Conservation (phyloP, 2,888 invertebrate genomes). For the Vesta saturnalis region DNA sequence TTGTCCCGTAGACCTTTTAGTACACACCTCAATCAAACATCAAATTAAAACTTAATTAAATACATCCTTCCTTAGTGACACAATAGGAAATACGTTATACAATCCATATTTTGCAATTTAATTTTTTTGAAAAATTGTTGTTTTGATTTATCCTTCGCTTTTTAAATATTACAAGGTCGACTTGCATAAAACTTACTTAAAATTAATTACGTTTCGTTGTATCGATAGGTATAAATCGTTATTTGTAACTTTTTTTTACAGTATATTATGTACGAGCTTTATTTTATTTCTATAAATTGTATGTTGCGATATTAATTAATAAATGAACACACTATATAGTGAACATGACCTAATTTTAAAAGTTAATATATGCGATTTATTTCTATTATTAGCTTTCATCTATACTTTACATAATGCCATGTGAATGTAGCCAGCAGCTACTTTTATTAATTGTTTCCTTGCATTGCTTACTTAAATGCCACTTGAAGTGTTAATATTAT, state of each 20-base stretch:
- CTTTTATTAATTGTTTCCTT: constrained; percentile 30
- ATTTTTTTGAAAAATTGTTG: too few species aligned
- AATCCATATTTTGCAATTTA: background rate
- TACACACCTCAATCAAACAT: too few species aligned
- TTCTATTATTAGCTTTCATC: constrained; percentile 35
- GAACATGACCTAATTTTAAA: constrained; percentile 47
- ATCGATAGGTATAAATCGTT: constrained; percentile 9
- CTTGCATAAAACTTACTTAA: constrained; percentile 23
- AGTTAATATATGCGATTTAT: constrained; percentile 44
- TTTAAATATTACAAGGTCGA: constrained; percentile 17
- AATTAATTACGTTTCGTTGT: constrained; percentile 13
- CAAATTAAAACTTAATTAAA: too few species aligned
- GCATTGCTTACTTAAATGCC: constrained; percentile 35
- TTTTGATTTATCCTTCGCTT: constrained; percentile 31
- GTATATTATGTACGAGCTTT: background rate
- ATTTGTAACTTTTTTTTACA: constrained; percentile 9
- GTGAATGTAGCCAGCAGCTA: constrained; percentile 27
- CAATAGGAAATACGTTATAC: background rate
- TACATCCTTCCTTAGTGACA: too few species aligned
- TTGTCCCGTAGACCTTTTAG: too few species aligned
- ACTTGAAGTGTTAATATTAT: constrained; percentile 20
- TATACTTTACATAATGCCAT: constrained; percentile 34
- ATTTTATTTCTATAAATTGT: background rate
- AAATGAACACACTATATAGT: constrained; percentile 18
- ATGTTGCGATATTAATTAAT: background rate